Evolutionary conservation across 2,797 vertebrate genomes (phyloP).

Genomic region (Ispidina lecontei): DNA sequence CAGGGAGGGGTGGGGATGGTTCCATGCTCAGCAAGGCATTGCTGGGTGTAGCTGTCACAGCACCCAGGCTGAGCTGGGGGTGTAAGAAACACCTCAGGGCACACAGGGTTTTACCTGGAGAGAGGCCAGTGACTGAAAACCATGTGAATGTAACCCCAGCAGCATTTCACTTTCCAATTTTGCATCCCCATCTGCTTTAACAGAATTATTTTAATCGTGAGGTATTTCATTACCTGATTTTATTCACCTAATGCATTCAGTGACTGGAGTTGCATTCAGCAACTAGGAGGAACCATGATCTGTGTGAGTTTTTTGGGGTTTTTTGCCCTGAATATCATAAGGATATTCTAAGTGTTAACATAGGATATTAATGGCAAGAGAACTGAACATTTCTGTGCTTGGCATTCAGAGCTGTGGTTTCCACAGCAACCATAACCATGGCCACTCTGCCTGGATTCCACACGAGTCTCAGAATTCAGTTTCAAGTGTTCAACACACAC

Average conservation of each 20-base stretch:
- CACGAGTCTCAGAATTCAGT: neutral
- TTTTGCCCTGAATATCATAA: neutral
- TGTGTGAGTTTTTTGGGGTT: neutral
- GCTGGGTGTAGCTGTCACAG: neutral
- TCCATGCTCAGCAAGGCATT: neutral
- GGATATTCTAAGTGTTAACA: neutral
- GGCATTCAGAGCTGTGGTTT: neutral
- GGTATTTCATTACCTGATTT: neutral
- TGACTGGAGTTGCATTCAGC: too few species aligned
- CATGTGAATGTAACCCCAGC: accelerated
- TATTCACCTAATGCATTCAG: neutral
- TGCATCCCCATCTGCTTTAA: neutral
- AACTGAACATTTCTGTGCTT: neutral
- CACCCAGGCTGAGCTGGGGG: accelerated
- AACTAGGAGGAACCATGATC: neutral
- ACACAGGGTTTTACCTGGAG: neutral
- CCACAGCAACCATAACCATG: constrained; percentile 44
- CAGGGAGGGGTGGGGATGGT: neutral
- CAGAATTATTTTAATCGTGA: neutral
- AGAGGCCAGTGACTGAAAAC: neutral
- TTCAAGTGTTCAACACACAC: neutral
- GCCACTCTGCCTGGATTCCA: neutral
- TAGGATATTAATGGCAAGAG: neutral
- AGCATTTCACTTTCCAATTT: neutral
- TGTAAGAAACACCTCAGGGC: neutral